Evolutionary conservation across 2,113 vertebrate species (phyloP).

Genomic region (Morphnarchus princeps): DNA sequence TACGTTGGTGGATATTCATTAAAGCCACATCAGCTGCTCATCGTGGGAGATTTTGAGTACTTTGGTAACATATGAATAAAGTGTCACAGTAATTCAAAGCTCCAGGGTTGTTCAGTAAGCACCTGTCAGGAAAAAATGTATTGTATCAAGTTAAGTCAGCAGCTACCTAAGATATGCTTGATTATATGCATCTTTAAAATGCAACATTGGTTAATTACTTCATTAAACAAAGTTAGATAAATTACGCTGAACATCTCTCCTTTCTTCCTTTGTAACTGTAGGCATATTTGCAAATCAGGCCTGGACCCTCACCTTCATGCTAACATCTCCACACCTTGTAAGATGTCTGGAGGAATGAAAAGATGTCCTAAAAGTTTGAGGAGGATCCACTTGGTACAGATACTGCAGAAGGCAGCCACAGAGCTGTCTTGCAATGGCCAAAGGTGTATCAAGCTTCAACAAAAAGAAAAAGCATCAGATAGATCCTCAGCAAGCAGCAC

Average conservation of each 20-base stretch:
- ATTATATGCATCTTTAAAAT: background rate
- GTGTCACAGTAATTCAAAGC: constrained; percentile 18
- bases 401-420: constrained; percentile 49
- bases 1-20: constrained; percentile 40
- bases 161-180: background rate
- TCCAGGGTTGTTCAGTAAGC: background rate
- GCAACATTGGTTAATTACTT: background rate
- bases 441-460: constrained; percentile 18
- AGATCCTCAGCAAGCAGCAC: constrained; percentile 15
- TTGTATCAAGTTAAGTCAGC: background rate
- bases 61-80: background rate
- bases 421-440: constrained; percentile 37
- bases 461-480: constrained; percentile 7
- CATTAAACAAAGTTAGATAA: background rate
- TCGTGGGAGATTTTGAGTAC: constrained; percentile 30
- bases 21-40: constrained; percentile 48
- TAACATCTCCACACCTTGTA: constrained; percentile 24
- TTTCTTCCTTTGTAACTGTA: background rate
- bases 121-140: constrained; percentile 18
- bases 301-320: constrained; percentile 12
- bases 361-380: constrained; percentile 7
- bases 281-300: background rate
- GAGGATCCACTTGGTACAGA: background rate
- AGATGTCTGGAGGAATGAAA: constrained; percentile 34
- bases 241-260: background rate